Base-by-base conservation (phyloP, 2,888 invertebrate species). In the Globia sparganii region DNA sequence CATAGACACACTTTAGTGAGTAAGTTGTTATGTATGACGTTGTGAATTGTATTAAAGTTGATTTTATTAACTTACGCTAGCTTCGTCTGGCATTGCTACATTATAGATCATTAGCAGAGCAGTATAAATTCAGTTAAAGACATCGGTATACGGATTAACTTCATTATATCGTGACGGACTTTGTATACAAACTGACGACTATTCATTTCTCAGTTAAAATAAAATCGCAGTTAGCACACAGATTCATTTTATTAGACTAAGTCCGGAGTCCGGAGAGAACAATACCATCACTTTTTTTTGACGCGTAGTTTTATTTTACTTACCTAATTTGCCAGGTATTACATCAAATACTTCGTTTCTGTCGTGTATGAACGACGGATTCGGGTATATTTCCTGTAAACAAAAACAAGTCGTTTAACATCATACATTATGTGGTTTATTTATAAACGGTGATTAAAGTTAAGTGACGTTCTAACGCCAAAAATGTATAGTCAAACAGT, bases 251-350 rank as follows among this genome's bases (percentile, higher is more conserved):
- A 15, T n/a, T n/a, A 34, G n/a, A 31, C 21, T 68, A 46, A 21
- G 40, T 59, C 65, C 18, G 11, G 15, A 13, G 2, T 66, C 34
- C 6, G 15, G 13, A 53, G 9, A 13, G 56, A 34, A 68, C 21
- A 64, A 31, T 58, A 13, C 25, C 59, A 37, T 58, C 28, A 67
- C 34, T 34, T 25, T 34, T 37, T 4, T 68, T 62, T 18, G 34
- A 2, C 40, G 31, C 21, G 13, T n/a, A 59, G 56, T 68, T 46
- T 68, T 59, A 25, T 64, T 72, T 65, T 6, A 83, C 97, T 97
- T 94, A 98, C 98, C 99, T 97, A 99, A 97, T 97, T 98, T 98
- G 18, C 99, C 99, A 0, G 98, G 98, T 59, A 97, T 97, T 69
- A 99, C 98, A 93, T 99, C 99, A 92, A 99, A 99, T 73, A 98